Evolutionary conservation across 2,888 invertebrate species (phyloP), one percentile per base, ranked within the genome.

Genomic region (Drosophila pegasa): DNA sequence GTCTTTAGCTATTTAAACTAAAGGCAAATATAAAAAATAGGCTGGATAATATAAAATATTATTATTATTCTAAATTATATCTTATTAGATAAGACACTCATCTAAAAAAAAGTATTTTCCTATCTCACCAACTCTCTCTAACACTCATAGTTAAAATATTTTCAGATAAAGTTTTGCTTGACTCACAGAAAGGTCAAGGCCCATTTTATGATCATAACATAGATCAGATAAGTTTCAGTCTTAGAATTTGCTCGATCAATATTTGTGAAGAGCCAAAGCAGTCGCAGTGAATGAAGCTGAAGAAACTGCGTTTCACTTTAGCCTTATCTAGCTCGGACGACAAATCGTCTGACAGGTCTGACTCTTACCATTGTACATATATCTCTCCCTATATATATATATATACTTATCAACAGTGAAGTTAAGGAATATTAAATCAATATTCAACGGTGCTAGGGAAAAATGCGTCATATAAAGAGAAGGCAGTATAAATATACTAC

Each of bases 371-470:
- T n/a, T n/a, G n/a, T n/a, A n/a, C n/a, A n/a, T n/a, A 50, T 35
- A 37, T 45, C 27, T 45, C 27, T 3, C 2, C 16, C 9, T 57
- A 12, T 25, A 18, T 57, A n/a, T 47, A 18, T 40, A n/a, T 51
- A 16, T 64, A 72, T 59, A 69, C 37, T 68, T 75, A 68, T 75
- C 68, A 69, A 48, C 47, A 61, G 58, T 51, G 18, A 37, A 74
- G 58, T 59, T 48, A 41, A 72, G 65, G 85, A 83, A 83, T 83
- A 83, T 83, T 83, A 83, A 83, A 83, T 83, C 83, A 88, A 83
- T 83, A 83, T 67, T 80, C 58, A 80, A 80, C 88, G 84, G 81
- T 87, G 87, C 88, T 80, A 84, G 70, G 81, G 84, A 71, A 77
- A 83, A 72, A 83, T 83, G 83, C 88, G 83, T 88, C 83, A 83